Evolutionary conservation across 2,797 vertebrate species (phyloP).

Genomic region (Cossypha caffra): DNA sequence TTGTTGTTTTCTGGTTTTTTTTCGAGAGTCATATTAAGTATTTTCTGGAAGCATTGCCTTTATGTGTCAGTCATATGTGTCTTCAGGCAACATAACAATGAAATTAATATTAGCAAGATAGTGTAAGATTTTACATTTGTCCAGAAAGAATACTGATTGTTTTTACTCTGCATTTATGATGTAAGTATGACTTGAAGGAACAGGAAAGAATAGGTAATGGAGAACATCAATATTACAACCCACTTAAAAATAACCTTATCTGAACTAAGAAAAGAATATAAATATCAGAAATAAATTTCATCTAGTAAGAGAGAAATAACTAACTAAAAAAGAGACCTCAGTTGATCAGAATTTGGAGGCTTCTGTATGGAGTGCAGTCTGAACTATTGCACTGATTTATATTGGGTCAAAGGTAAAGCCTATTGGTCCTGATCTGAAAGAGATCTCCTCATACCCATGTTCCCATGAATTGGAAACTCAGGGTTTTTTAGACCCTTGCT

Average conservation of each 20-base stretch:
- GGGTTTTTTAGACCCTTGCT: not conserved
- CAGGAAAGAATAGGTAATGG: not conserved
- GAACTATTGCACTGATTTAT: not conserved
- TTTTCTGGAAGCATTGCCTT: not conserved
- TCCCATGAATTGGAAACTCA: not conserved
- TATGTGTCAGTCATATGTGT: not conserved
- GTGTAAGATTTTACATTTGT: not conserved
- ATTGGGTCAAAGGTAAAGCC: not conserved
- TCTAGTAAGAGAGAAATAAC: not conserved
- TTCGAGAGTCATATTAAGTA: not conserved
- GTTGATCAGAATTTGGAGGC: not conserved
- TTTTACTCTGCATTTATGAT: not conserved
- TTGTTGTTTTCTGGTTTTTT: not conserved
- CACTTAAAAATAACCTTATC: not conserved
- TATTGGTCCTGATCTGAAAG: not conserved
- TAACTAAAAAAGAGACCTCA: not conserved
- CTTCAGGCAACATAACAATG: not conserved
- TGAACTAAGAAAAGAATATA: not conserved
- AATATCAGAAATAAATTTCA: not conserved
- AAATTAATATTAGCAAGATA: not conserved
- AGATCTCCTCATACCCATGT: not conserved
- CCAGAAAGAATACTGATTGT: not conserved
- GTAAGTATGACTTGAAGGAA: not conserved
- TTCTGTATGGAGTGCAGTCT: fast-evolving
- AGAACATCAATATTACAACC: not conserved